Base-by-base conservation (phyloP, 2,113 vertebrate species). In the Hepsetus odoe region DNA sequence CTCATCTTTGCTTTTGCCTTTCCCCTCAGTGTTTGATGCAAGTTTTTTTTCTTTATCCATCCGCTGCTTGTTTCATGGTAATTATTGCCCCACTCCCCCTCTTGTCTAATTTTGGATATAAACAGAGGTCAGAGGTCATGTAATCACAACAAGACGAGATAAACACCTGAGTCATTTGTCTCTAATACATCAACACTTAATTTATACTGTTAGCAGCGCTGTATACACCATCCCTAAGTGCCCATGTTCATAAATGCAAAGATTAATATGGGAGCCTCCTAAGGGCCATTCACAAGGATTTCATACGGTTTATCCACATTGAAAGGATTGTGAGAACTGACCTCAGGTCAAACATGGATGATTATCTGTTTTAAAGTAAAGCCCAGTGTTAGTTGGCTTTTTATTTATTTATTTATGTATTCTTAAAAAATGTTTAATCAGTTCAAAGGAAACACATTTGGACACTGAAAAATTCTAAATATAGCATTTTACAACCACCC, bases 81-180 rank as follows among this genome's bases (percentile, higher is more conserved):
- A 90, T 93, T 92, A 93, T 91, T 76, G 61, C 44, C 88, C 91
- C 85, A 94, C 88, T 91, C 83, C 80, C 85, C 88, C 88, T 90
- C 86, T 86, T 89, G 88, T 89, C 87, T 86, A 80, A 89, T 88
- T 90, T 89, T 87, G 85, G 86, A 87, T 89, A 92, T 92, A 93
- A 95, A 91, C 94, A 94, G 77, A 89, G 94, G 96, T 94, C 92
- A 91, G 89, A 94, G 94, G 88, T 95, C 91, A 84, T 87, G 84
- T 95, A 94, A 95, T 93, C 93, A 95, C 86, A 91, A 92, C 89
- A 94, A 85, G 91, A 94, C 94, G 93, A 94, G 91, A 94, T 92
- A 90, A 95, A 96, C 96, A 97, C 95, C 94, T 96, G 95, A 85
- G 88, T 96, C 95, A 85, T 87, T 85, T 82, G 86, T 61, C 69